phyloP scores from a whole-genome alignment of 2,797 vertebrate genomes.

The Tadarida brasiliensis region DNA sequence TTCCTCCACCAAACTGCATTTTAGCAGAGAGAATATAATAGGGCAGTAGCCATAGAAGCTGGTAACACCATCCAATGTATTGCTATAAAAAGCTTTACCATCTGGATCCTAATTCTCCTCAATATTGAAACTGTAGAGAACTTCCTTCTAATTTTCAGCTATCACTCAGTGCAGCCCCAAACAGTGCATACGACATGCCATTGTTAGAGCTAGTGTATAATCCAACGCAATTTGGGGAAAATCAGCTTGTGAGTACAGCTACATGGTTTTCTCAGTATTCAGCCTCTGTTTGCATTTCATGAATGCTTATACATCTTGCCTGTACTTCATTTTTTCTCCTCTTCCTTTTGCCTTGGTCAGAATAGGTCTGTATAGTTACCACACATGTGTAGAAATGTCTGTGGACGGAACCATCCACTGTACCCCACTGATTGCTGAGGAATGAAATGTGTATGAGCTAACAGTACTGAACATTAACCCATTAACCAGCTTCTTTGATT shows the following conservation, averaged over 20 bases:
- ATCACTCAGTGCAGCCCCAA: conserved; percentile 64
- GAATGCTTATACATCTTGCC: not conserved
- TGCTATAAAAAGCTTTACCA: conserved; percentile 84
- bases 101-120: conserved; percentile 84
- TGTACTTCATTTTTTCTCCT: not conserved
- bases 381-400: fast-evolving
- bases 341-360: not conserved
- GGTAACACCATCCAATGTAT: conserved; percentile 79
- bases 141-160: conserved; percentile 80
- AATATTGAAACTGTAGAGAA: conserved; percentile 71
- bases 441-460: not conserved
- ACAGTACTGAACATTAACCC: not conserved
- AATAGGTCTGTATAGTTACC: not conserved
- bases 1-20: conserved; percentile 34
- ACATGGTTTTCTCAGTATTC: conserved; percentile 5
- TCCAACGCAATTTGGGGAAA: conserved; percentile 66
- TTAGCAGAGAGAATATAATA: conserved; percentile 79
- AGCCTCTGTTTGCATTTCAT: conserved; percentile 48
- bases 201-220: not conserved
- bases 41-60: conserved; percentile 72
- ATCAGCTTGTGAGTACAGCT: conserved; percentile 41
- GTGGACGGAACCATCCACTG: not conserved
- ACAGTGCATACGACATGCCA: conserved; percentile 27
- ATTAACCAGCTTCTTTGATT: not conserved
- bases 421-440: not conserved